These are phyloP conservation scores for Hemiprocne comata DNA, from an alignment of 2,113 vertebrate genomes.

Conservation along the genomic window DNA sequence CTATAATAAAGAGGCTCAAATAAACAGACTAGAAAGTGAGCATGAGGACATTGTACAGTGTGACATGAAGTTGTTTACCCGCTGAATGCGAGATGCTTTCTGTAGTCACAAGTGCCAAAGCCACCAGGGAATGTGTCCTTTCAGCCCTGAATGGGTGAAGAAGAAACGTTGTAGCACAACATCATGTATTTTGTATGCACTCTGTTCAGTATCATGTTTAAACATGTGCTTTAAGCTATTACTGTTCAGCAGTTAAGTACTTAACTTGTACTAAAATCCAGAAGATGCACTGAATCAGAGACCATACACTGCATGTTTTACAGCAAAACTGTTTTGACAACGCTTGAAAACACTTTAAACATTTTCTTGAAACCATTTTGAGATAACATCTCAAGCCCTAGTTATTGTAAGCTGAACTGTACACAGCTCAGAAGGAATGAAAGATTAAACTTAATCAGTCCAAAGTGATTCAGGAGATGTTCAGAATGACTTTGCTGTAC, in stretches of 20 bases:
- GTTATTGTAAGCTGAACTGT: neutral
- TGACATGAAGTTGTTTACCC: neutral
- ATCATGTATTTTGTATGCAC: neutral
- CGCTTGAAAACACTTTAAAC: neutral
- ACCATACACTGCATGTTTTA: neutral
- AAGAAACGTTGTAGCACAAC: neutral
- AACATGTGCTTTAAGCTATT: neutral
- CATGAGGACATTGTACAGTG: neutral
- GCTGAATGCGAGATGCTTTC: neutral
- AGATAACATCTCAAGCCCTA: neutral
- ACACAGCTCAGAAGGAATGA: neutral
- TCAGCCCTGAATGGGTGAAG: neutral
- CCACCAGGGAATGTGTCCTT: neutral
- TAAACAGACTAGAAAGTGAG: neutral
- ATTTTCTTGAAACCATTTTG: neutral
- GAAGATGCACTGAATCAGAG: neutral
- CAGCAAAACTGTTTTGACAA: neutral
- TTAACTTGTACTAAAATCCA: constrained; percentile 19
- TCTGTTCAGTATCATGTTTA: constrained; percentile 4
- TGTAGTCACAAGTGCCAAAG: neutral
- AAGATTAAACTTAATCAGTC: constrained; percentile 1
- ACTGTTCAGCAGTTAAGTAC: constrained; percentile 6
- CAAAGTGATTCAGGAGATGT: neutral
- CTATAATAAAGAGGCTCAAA: neutral
- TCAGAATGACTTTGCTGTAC: neutral